phyloP scores from a whole-genome alignment of 2,888 invertebrate genomes.

The Hirudinaria manillensis region DNA sequence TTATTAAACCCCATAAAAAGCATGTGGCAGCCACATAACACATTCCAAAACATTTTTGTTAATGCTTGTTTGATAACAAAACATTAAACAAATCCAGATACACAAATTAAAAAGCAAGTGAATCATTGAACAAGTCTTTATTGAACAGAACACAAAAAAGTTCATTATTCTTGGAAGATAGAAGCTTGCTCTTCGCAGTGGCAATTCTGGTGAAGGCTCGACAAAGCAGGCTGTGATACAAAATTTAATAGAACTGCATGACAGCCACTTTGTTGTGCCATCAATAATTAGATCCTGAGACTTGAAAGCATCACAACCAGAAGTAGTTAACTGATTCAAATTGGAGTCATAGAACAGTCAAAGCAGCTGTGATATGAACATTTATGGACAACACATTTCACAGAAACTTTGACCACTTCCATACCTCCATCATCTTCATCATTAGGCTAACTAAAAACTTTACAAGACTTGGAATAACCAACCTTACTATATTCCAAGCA shows the following conservation, averaged over 20 bases:
- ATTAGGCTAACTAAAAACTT: neutral
- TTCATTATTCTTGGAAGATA: no score
- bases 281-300: neutral
- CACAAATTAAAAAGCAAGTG: no score
- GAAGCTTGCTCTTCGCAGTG: no score
- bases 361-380: slow-evolving; percentile 29
- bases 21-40: no score
- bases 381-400: slow-evolving; percentile 10
- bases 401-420: slow-evolving; percentile 11
- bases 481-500: slow-evolving; percentile 25
- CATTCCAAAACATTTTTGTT: no score
- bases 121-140: no score
- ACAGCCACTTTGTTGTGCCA: slow-evolving; percentile 31
- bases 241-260: slow-evolving; percentile 18
- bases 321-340: neutral
- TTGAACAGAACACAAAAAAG: no score
- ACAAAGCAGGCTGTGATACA: slow-evolving; percentile 33
- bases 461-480: neutral
- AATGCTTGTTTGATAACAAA: no score
- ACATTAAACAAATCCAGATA: no score
- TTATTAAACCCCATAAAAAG: no score
- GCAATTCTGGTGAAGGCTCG: slow-evolving; percentile 18
- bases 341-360: slow-evolving; percentile 23
- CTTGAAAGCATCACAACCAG: neutral
- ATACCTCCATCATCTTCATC: slow-evolving; percentile 4